These are phyloP conservation scores for Galeopsomyia nigrocyanea DNA, from an alignment of 2,888 invertebrate species.

Conservation along the genomic window DNA sequence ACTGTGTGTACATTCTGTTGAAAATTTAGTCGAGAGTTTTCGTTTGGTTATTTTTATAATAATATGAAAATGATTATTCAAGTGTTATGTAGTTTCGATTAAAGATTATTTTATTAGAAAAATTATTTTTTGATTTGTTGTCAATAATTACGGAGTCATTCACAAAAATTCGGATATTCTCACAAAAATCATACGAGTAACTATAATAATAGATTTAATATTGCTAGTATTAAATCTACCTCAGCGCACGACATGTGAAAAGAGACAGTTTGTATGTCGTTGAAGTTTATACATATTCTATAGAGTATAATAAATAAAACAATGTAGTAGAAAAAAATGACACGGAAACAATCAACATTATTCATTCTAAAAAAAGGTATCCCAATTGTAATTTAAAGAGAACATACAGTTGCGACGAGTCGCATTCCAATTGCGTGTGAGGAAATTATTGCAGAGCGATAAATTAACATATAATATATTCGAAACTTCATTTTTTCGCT, in stretches of 20 bases:
- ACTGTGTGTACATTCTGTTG: background rate
- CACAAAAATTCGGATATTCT: conserved; percentile 23
- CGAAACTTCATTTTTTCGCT: conserved; percentile 48
- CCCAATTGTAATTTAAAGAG: conserved; percentile 3
- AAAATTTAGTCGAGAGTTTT: background rate
- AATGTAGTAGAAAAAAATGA: conserved; percentile 5
- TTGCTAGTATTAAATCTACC: conserved; percentile 42
- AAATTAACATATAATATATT: conserved; percentile 35
- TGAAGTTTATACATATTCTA: conserved; percentile 20
- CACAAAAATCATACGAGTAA: conserved; percentile 2
- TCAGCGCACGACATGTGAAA: conserved; percentile 36
- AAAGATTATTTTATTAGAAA: too few species aligned
- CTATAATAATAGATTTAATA: conserved; percentile 33
- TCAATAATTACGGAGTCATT: conserved; percentile 6
- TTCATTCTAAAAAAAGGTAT: conserved; percentile 27
- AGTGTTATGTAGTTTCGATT: background rate
- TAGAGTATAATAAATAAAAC: conserved; percentile 26
- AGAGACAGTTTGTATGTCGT: conserved; percentile 26
- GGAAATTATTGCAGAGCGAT: conserved; percentile 32
- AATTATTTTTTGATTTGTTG: background rate
- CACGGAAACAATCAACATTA: conserved; percentile 21
- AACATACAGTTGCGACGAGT: conserved; percentile 16
- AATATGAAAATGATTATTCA: conserved; percentile 9
- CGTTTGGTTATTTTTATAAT: conserved; percentile 3
- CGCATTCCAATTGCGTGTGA: conserved; percentile 15